These are phyloP conservation scores for Aptenodytes patagonicus DNA, from an alignment of 2,113 vertebrate genomes.

Conservation along the genomic window DNA sequence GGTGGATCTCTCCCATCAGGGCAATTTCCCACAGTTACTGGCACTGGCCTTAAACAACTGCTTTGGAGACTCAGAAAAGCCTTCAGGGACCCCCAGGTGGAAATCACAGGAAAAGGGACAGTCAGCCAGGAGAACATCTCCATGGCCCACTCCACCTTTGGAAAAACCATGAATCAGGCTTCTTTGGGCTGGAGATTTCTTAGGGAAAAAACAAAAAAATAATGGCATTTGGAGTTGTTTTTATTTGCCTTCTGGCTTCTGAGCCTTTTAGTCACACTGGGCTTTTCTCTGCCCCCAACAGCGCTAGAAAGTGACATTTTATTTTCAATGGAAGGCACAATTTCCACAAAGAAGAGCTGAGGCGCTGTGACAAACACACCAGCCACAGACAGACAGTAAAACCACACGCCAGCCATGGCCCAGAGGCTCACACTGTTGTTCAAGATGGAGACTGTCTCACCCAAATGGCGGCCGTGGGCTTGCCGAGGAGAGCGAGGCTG, in stretches of 20 bases:
- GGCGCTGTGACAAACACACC: rapidly evolving
- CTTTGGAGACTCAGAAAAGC: background rate
- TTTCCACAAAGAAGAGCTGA: background rate
- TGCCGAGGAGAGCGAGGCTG: background rate
- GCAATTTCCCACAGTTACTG: background rate
- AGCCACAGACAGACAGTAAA: background rate
- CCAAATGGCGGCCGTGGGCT: background rate
- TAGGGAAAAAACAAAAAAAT: background rate
- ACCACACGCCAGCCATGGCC: rapidly evolving
- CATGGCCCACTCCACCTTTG: background rate
- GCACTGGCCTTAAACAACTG: background rate
- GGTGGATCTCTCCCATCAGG: background rate
- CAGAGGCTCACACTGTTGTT: too few species aligned
- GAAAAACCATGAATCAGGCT: background rate
- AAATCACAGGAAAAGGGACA: background rate
- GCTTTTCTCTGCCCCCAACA: background rate
- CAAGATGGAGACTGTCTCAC: too few species aligned
- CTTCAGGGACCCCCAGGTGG: rapidly evolving
- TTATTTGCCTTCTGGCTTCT: background rate
- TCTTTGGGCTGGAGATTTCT: background rate
- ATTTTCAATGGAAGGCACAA: background rate
- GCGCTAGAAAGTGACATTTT: background rate
- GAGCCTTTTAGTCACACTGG: background rate
- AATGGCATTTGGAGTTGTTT: background rate
- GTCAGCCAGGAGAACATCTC: background rate